These are phyloP conservation scores for Pluvianellus socialis DNA, from an alignment of 2,113 vertebrate genomes.

Conservation along the genomic window DNA sequence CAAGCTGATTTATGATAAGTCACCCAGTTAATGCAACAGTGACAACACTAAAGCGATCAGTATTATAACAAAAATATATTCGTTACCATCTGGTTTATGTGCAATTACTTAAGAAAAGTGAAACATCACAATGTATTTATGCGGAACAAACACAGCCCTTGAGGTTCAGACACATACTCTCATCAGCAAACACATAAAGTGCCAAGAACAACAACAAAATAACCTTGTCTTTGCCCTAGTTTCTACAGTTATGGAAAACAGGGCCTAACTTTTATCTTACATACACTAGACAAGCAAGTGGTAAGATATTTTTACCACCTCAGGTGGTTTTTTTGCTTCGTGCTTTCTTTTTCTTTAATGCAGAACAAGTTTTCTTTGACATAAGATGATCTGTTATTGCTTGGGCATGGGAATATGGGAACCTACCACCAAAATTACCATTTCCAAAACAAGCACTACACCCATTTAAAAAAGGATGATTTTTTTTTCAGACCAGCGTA, in stretches of 20 bases:
- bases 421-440: neutral
- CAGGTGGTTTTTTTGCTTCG: neutral
- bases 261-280: neutral
- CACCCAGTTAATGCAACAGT: neutral
- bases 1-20: neutral
- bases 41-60: neutral
- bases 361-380: neutral
- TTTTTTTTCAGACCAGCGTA: neutral
- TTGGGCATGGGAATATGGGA: neutral
- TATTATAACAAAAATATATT: neutral
- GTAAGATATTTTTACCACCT: neutral
- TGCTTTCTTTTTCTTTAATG: neutral
- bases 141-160: neutral
- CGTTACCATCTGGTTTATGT: neutral
- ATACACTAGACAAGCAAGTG: neutral
- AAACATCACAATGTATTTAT: neutral
- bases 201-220: neutral
- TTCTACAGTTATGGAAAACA: neutral
- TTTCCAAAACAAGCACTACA: neutral
- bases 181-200: neutral
- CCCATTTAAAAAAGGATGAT: rapidly evolving
- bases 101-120: neutral
- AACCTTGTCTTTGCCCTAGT: neutral
- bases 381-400: neutral
- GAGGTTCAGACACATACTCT: neutral